Percentiles rank a stretch among this genome's conserved stretches.
Evolutionary conservation across 2,888 invertebrate genomes (phyloP).

Genomic region (Cybosia mesomella): DNA sequence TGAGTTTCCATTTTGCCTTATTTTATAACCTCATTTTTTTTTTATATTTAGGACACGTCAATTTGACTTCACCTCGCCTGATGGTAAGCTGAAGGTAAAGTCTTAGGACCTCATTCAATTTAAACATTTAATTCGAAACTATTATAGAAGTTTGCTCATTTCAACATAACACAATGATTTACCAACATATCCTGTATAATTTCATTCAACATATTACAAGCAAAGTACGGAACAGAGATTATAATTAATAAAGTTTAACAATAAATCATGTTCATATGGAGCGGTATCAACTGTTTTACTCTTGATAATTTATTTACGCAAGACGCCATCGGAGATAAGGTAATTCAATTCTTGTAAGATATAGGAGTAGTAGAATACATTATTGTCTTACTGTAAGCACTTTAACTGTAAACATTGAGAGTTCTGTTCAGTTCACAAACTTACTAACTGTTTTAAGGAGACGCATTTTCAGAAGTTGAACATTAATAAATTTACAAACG

Average conservation of each 20-base stretch:
- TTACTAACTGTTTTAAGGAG: neutral
- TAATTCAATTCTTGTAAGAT: conserved; percentile 36
- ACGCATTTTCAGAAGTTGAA: neutral
- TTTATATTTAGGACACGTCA: too few species aligned
- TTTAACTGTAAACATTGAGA: neutral
- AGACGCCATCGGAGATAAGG: conserved; percentile 35
- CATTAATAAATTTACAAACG: neutral
- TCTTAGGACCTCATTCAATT: neutral
- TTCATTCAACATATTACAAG: conserved; percentile 55
- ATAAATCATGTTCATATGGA: conserved; percentile 55
- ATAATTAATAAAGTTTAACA: conserved; percentile 64
- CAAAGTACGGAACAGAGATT: conserved; percentile 62
- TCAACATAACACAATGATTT: conserved; percentile 13
- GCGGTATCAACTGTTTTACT: conserved; percentile 39
- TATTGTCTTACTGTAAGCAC: neutral
- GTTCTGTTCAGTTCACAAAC: too few species aligned
- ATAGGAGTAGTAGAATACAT: neutral
- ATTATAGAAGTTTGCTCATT: neutral
- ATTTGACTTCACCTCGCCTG: too few species aligned
- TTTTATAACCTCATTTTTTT: too few species aligned
- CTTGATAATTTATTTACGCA: conserved; percentile 45
- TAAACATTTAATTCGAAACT: neutral
- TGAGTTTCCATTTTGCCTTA: too few species aligned
- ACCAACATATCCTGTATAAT: conserved; percentile 32
- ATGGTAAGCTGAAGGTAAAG: too few species aligned